These are phyloP conservation scores for Anguilla megastoma DNA, from an alignment of 2,797 vertebrate species.

Conservation along the genomic window DNA sequence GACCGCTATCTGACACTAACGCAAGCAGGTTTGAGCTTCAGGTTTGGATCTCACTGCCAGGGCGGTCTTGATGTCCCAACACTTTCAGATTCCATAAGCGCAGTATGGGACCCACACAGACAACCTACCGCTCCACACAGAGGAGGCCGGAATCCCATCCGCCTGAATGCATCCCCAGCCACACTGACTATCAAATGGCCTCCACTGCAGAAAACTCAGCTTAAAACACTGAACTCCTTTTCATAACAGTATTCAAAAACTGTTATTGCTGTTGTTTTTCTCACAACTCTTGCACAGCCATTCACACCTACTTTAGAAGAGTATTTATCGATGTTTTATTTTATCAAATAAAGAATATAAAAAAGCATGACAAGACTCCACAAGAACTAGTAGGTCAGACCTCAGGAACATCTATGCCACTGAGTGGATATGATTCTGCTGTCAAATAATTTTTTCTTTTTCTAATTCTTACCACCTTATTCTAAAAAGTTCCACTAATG, in stretches of 20 bases:
- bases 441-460: neutral
- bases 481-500: too few relatives aligned
- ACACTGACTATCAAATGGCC: neutral
- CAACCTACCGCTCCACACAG: neutral
- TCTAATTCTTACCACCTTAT: too few relatives aligned
- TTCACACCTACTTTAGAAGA: neutral
- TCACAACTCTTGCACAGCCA: neutral
- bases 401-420: neutral
- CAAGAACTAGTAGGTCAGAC: neutral
- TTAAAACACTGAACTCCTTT: neutral
- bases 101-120: neutral
- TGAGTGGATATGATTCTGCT: neutral
- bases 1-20: neutral
- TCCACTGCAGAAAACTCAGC: neutral
- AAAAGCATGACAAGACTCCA: neutral
- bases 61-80: neutral
- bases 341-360: neutral
- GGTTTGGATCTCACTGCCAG: neutral
- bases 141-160: neutral
- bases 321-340: neutral
- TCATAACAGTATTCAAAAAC: neutral
- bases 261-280: too few relatives aligned
- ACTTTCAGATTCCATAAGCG: neutral
- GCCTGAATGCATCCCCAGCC: neutral
- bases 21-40: neutral